A percentile compares a stretch with the other conserved stretches of the same genome.
These are phyloP conservation scores for Megathymus violae DNA, from an alignment of 1,140 invertebrate species.

Conservation along the genomic window DNA sequence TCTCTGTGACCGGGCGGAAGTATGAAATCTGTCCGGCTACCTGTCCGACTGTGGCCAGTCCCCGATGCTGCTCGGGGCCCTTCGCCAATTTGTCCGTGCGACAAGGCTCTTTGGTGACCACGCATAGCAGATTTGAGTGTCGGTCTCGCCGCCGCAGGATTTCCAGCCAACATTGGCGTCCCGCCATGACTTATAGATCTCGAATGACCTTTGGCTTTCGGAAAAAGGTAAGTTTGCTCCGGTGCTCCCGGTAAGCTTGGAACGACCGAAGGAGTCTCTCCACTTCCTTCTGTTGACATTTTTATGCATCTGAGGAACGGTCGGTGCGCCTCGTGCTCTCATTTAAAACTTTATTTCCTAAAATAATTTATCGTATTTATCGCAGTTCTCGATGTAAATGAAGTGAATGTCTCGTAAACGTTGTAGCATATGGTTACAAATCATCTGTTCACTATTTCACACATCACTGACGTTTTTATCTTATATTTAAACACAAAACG, in stretches of 20 bases:
- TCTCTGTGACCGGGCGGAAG: slow-evolving; percentile 91
- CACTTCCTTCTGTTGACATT: slow-evolving; percentile 84
- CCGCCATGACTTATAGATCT: slow-evolving; percentile 93
- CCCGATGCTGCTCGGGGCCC: slow-evolving; percentile 72
- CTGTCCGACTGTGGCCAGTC: slow-evolving; percentile 90
- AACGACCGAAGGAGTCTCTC: slow-evolving; percentile 79
- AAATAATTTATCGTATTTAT: slow-evolving; percentile 39
- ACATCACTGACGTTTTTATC: slow-evolving; percentile 64
- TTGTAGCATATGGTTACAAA: slow-evolving; percentile 78
- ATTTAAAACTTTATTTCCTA: slow-evolving; percentile 64
- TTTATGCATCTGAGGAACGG: slow-evolving; percentile 80
- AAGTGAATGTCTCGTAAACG: slow-evolving; percentile 53
- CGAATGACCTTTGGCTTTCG: slow-evolving; percentile 86
- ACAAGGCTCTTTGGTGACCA: slow-evolving; percentile 93
- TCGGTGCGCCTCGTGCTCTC: slow-evolving; percentile 61
- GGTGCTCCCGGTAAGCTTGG: slow-evolving; percentile 81
- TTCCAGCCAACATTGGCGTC: slow-evolving; percentile 81
- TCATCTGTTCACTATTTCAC: slow-evolving; percentile 74
- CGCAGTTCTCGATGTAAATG: slow-evolving; percentile 42
- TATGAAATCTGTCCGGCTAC: slow-evolving; percentile 94
- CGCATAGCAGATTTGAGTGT: slow-evolving; percentile 87
- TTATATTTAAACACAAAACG: slow-evolving; percentile 46
- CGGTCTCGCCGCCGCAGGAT: slow-evolving; percentile 75
- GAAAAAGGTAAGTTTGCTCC: slow-evolving; percentile 85
- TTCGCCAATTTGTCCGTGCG: slow-evolving; percentile 92